Percentiles rank a stretch among this genome's conserved stretches.
phyloP scores from a whole-genome alignment of 2,888 invertebrate genomes.

The Mycalesis mineus region DNA sequence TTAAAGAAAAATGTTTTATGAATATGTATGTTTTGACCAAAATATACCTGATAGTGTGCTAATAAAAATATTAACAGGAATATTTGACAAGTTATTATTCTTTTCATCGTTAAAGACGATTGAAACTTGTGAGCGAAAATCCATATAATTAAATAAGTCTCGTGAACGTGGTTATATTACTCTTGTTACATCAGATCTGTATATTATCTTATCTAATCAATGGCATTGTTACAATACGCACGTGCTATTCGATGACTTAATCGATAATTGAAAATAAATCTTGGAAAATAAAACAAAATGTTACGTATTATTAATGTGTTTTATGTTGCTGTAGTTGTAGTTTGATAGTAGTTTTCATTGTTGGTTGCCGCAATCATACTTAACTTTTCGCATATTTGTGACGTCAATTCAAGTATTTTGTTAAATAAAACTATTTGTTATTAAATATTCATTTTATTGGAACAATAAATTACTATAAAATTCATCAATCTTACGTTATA shows the following conservation, averaged over 20 bases:
- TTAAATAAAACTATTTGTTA: neutral
- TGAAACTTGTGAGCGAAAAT: conserved; percentile 10
- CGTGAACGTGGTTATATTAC: conserved; percentile 30
- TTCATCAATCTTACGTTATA: neutral
- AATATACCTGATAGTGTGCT: conserved; percentile 16
- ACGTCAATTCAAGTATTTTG: too few relatives aligned
- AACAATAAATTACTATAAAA: neutral
- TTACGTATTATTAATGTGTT: too few relatives aligned
- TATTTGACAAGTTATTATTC: conserved; percentile 10
- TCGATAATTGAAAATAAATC: neutral
- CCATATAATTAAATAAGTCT: conserved; percentile 13
- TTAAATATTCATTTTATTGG: neutral
- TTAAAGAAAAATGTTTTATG: neutral
- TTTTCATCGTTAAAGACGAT: conserved; percentile 17
- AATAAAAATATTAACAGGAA: conserved; percentile 12
- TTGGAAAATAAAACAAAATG: neutral
- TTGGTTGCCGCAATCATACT: neutral
- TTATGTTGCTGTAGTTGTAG: neutral
- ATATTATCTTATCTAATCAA: conserved; percentile 29
- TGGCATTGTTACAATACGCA: conserved; percentile 27
- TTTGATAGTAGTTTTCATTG: neutral
- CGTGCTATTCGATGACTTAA: conserved; percentile 20
- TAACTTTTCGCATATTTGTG: neutral
- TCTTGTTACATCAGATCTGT: conserved; percentile 33
- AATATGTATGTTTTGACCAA: neutral